Evolutionary conservation across 2,113 vertebrate genomes (phyloP), one percentile per base, ranked within the genome.

Genomic region (Hemiscyllium ocellatum): DNA sequence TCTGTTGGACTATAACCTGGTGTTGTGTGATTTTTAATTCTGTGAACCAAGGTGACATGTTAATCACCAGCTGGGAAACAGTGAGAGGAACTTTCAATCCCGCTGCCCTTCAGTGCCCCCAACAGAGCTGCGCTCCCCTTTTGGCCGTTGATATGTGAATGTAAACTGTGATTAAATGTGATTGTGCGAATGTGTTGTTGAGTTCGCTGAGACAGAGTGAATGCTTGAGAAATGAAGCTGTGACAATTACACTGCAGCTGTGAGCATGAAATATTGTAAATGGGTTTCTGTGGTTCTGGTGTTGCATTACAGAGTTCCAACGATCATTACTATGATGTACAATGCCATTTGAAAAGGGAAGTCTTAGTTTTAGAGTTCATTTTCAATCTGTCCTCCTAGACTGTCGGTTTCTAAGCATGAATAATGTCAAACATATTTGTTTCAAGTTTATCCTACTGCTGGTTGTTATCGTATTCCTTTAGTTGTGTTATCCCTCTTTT

Each of bases 151-250:
- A 56, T 13, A 52, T 89, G 50, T 61, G 86, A 89, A 56, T 15
- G 86, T 47, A 10, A 94, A 94, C 29, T 66, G 91, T 94, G 66
- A 94, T 94, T 94, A 68, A 42, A 65, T 93, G 90, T 65, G 17
- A 24, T 65, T 93, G 90, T 68, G 61, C 68, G 86, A 93, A 68
- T 93, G 61, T n/a, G 68, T 93, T 93, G 61, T 93, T 68, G 66
- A 93, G 33, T 7, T 29, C 33, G 20, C 61, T 42, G 61, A 52
- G 20, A 68, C 29, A 22, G 61, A 93, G 17, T 68, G 90, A 93
- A 1, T 93, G 61, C 61, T 66, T 66, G 61, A 37, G 56, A 42
- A 68, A 20, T 42, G n/a, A 93, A 19, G 90, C 61, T 68, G 65
- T 42, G 29, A 24, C 50, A 33, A 61, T 68, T 68, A 65, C 13